Base-by-base conservation (phyloP, 2,888 invertebrate species). In the Chalcosyrphus nemorum region DNA sequence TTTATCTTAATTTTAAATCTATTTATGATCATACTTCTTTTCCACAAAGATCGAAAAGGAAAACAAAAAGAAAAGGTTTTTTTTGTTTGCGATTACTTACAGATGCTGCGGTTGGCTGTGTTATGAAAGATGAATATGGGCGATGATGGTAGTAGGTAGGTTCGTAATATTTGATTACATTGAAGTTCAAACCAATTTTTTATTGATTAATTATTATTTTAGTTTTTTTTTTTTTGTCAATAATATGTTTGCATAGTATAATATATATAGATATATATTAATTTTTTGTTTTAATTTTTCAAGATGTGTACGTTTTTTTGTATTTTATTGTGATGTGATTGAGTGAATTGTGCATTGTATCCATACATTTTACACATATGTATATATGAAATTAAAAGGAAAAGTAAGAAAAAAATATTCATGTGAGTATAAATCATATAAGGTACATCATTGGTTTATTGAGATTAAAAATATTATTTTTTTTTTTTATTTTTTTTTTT, bases 81-180 rank as follows among this genome's bases (percentile, higher is more conserved):
- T 43, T 61, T 77, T 43, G 32, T 59, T 86, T 86, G 78, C 66
- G 66, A 75, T 87, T 88, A 88, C 88, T 88, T 88, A 88, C 88
- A 87, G 87, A 87, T 87, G 87, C 86, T 84, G 85, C 86, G 81
- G 87, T 87, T 87, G 87, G 74, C 88, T 88, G 87, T 87, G 87
- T 74, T 68, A 75, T 84, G 80, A 75, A 80, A 59, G 71, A 78
- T 85, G 81, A 74, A 74, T 74, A 52, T 61, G 56, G n/a, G 52
- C 81, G 81, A 77, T 75, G 80, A 52, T 81, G 70, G 72, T 84
- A 41, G 38, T 71, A 38, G 41, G 38, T 71, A 38, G n/a, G n/a
- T n/a, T n/a, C n/a, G n/a, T 32, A 59, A 66, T 52, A 76, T 41
- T 68, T 9, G 47, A 75, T 57, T 57, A 57, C 24, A 68, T 68